phyloP scores from a whole-genome alignment of 2,888 invertebrate species.

The Rotaria macrura region DNA sequence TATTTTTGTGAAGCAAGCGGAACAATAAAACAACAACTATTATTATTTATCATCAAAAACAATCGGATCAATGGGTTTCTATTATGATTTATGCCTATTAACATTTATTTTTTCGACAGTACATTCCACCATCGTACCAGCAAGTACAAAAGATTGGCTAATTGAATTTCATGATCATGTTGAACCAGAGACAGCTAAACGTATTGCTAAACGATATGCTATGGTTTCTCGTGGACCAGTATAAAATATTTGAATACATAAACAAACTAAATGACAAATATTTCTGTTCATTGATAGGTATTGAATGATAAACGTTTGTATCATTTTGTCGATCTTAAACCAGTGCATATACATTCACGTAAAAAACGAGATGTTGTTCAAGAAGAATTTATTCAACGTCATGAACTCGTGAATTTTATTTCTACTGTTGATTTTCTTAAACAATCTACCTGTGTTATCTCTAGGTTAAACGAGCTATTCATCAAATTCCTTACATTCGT shows the following conservation, averaged over 20 bases:
- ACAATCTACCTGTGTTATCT: not conserved
- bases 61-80: not conserved
- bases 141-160: not conserved
- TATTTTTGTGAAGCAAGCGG: not conserved
- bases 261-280: too few relatives aligned
- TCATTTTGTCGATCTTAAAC: constrained; percentile 1
- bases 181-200: not conserved
- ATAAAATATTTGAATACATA: not conserved
- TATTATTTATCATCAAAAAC: not conserved
- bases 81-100: not conserved
- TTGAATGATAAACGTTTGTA: not conserved
- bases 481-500: constrained; percentile 66
- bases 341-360: not conserved
- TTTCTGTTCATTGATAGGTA: not conserved
- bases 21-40: not conserved
- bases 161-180: constrained; percentile 5
- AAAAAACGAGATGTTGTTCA: not conserved
- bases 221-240: not conserved
- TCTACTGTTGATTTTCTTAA: not conserved
- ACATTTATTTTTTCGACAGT: not conserved
- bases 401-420: not conserved
- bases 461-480: constrained; percentile 69
- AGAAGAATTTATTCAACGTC: constrained; percentile 11
- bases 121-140: not conserved
- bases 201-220: not conserved